Evolutionary conservation across 2,888 invertebrate species (phyloP).

Genomic region (Neria commutata): DNA sequence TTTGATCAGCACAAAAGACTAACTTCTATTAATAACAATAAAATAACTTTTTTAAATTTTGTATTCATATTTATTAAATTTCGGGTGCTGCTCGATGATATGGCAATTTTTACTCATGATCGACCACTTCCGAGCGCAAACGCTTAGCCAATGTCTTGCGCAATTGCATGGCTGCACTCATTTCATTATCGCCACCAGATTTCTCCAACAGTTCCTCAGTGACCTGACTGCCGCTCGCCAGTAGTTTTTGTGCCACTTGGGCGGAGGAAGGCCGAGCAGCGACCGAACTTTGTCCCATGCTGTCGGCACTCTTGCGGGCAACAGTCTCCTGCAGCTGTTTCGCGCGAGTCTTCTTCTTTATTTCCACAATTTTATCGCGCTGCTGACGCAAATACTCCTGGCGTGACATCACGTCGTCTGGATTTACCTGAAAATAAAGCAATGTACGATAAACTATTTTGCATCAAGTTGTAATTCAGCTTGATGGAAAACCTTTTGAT

Average conservation of each 20-base stretch:
- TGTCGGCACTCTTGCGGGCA: slow-evolving; percentile 50
- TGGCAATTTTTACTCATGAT: slow-evolving; percentile 50
- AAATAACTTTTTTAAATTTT: too few relatives aligned
- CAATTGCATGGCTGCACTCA: slow-evolving; percentile 72
- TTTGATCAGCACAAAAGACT: too few relatives aligned
- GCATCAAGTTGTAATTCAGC: neutral
- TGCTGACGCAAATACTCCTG: slow-evolving; percentile 88
- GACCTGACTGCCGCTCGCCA: slow-evolving; percentile 63
- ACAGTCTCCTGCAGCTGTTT: slow-evolving; percentile 74
- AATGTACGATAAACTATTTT: neutral
- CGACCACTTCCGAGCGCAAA: slow-evolving; percentile 85
- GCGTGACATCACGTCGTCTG: slow-evolving; percentile 74
- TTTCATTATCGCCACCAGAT: slow-evolving; percentile 35
- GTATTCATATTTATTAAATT: too few relatives aligned
- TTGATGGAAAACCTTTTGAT: slow-evolving; percentile 35
- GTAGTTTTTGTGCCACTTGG: slow-evolving; percentile 72
- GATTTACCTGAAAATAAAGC: slow-evolving; percentile 58
- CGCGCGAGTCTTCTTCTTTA: slow-evolving; percentile 87
- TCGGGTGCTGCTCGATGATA: too few relatives aligned
- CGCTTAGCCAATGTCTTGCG: slow-evolving; percentile 83
- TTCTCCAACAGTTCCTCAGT: slow-evolving; percentile 28
- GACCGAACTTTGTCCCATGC: slow-evolving; percentile 21
- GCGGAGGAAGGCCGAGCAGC: slow-evolving; percentile 75
- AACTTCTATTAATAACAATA: too few relatives aligned
- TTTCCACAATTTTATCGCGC: slow-evolving; percentile 85